Evolutionary conservation across 2,113 vertebrate genomes (phyloP), one percentile per base, ranked within the genome.

Genomic region (Felis chaus): DNA sequence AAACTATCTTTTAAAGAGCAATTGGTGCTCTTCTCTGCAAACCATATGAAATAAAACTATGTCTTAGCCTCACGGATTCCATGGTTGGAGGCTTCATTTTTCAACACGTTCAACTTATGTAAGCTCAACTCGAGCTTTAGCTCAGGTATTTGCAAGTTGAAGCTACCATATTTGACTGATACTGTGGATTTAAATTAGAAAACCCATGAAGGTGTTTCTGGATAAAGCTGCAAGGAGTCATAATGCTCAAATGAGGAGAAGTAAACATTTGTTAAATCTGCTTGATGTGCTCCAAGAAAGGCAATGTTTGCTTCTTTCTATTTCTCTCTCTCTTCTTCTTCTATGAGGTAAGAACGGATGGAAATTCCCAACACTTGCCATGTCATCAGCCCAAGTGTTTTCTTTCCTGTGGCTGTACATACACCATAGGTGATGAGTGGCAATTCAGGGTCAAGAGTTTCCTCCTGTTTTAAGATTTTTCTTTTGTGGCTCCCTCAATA

Each of bases 1-100:
- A 98, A 99, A 99, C 98, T 98, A 98, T 98, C 98, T 99, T 98
- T 73, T 79, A 98, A 97, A 98, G 91, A 98, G 98, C 98, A 98
- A 98, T 90, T 98, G 98, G 98, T 98, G 84, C 83, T 91, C 94
- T 98, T 98, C 96, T 97, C 98, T 97, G 95, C 79, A 94, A 96
- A 97, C 84, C 94, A 98, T 81, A 96, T 89, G 98, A 98, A 97
- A 98, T 98, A 95, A 97, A 98, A 98, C 96, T 82, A 63, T 87
- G 97, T 96, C 95, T 98, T 97, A 97, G 45, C 89, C 69, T 97
- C 78, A 89, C 13, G 7, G 96, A 98, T 82, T 95, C 96, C 85
- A 94, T 89, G 91, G 87, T 96, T 93, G 19, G 92, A 97, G 68
- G 73, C 89, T 96, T 97, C 97, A 98, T 93, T 97, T 97, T 96